phyloP scores from a whole-genome alignment of 2,888 invertebrate species.

The Cistogaster globosa region DNA sequence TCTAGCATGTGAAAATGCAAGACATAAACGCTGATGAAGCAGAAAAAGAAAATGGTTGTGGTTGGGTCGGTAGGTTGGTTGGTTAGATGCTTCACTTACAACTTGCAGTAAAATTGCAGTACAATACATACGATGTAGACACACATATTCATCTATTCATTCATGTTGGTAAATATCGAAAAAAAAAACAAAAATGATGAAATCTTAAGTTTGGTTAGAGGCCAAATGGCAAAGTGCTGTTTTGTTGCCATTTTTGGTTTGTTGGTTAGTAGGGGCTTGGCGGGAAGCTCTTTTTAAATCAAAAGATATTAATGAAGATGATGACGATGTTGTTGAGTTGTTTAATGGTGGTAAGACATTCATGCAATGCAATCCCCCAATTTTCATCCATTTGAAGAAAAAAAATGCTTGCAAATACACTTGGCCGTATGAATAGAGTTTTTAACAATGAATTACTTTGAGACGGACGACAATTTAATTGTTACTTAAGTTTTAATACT shows the following conservation, averaged over 20 bases:
- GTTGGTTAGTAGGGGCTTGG: slow-evolving; percentile 17
- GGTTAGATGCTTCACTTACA: slow-evolving; percentile 1
- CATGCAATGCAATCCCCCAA: slow-evolving; percentile 27
- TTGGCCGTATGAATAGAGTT: slow-evolving; percentile 16
- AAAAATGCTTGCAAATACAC: slow-evolving; percentile 23
- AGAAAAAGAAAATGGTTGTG: slow-evolving; percentile 9
- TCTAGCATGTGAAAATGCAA: slow-evolving; percentile 35
- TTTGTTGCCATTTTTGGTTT: slow-evolving; percentile 28
- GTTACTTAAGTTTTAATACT: slow-evolving; percentile 64
- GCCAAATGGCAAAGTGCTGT: slow-evolving; percentile 68
- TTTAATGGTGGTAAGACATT: slow-evolving; percentile 41
- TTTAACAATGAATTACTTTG: slow-evolving; percentile 30
- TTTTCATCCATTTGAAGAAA: slow-evolving; percentile 3
- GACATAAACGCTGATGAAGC: slow-evolving; percentile 26
- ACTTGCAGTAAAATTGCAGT: slow-evolving; percentile 41
- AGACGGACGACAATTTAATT: slow-evolving; percentile 66
- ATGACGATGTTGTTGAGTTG: slow-evolving; percentile 59
- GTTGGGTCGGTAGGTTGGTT: slow-evolving; percentile 6
- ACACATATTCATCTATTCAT: slow-evolving; percentile 43
- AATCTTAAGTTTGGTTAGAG: slow-evolving; percentile 69
- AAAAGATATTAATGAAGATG: slow-evolving; percentile 64
- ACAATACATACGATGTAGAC: slow-evolving; percentile 21
- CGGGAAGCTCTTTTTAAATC: slow-evolving; percentile 32
- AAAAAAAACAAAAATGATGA: slow-evolving; percentile 52
- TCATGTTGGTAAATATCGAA: slow-evolving; percentile 56